Conservation (phyloP, 2,113 vertebrate species). For the Pholis gunnellus region DNA sequence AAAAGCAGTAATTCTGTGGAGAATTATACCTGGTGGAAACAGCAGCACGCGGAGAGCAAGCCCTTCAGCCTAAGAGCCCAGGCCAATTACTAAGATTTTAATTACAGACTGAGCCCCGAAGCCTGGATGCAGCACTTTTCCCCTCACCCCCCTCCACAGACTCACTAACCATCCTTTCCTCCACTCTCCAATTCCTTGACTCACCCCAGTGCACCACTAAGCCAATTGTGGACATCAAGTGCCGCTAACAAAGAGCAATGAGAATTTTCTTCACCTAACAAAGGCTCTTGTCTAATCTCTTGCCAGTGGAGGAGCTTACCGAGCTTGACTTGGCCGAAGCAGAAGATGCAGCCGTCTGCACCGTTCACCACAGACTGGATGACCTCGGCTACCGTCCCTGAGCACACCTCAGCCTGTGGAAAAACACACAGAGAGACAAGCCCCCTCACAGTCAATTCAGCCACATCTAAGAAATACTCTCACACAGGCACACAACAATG, state of each 20-base stretch:
- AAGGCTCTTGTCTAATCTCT: constrained; percentile 67
- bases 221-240: constrained; percentile 73
- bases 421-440: constrained; percentile 36
- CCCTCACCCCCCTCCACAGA: constrained; percentile 18
- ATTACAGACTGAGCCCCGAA: constrained; percentile 73
- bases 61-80: constrained; percentile 64
- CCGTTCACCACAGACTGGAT: constrained; percentile 98
- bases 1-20: constrained; percentile 43
- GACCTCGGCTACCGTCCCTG: constrained; percentile 96
- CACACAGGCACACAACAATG: constrained; percentile 19
- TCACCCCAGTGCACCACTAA: constrained; percentile 70
- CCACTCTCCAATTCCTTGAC: constrained; percentile 64
- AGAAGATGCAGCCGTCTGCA: constrained; percentile 98
- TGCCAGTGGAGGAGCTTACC: constrained; percentile 78
- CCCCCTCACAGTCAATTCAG: constrained; percentile 21
- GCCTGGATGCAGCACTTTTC: constrained; percentile 59
- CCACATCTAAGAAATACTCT: constrained; percentile 5
- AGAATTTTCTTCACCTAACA: constrained; percentile 67
- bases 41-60: constrained; percentile 47
- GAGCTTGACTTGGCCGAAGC: constrained; percentile 92
- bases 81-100: constrained; percentile 81
- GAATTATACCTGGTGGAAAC: constrained; percentile 58
- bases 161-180: constrained; percentile 53
- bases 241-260: constrained; percentile 73
- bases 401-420: constrained; percentile 96